A percentile compares a stretch with the other conserved stretches of the same genome.
Conservation (phyloP, 1,140 invertebrate species). For the Psilanteris sp. region DNA sequence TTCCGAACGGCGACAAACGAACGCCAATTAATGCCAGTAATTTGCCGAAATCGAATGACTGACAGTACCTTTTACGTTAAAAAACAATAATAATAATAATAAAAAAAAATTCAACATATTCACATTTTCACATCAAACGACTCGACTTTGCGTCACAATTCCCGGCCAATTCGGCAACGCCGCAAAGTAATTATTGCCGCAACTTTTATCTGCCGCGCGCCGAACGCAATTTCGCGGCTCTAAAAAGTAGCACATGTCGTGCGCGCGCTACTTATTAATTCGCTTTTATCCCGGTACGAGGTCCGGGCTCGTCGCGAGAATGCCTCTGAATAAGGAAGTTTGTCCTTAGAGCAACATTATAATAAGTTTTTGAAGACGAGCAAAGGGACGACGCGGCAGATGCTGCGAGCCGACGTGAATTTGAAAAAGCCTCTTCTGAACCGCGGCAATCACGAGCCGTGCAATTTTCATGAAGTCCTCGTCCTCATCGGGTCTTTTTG, state of each 20-base stretch:
- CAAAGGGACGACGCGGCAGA: constrained; percentile 51
- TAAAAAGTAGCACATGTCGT: constrained; percentile 15
- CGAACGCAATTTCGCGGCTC: too few relatives aligned
- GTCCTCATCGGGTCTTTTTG: constrained; percentile 68
- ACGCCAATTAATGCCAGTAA: too few relatives aligned
- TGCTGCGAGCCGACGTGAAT: constrained; percentile 64
- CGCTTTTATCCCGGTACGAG: constrained; percentile 13
- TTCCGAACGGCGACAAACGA: too few relatives aligned
- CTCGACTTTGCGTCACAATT: too few relatives aligned
- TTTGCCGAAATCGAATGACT: too few relatives aligned
- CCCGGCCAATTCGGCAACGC: too few relatives aligned
- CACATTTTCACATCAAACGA: too few relatives aligned
- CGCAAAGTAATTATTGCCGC: too few relatives aligned
- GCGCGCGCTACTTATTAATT: constrained; percentile 12
- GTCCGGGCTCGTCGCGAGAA: constrained; percentile 23
- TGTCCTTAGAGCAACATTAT: constrained; percentile 45
- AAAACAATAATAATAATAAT: too few relatives aligned
- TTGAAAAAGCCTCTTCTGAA: constrained; percentile 68
- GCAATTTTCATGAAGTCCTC: constrained; percentile 78
- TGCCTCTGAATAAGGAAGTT: constrained; percentile 48
- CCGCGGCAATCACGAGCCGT: constrained; percentile 75
- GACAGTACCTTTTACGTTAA: too few relatives aligned
- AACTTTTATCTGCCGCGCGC: too few relatives aligned
- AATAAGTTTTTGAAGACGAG: constrained; percentile 54
- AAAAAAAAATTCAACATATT: too few relatives aligned